These are phyloP conservation scores for Caenorhabditis becei DNA, from an alignment of 2,888 invertebrate genomes.

Conservation along the genomic window DNA sequence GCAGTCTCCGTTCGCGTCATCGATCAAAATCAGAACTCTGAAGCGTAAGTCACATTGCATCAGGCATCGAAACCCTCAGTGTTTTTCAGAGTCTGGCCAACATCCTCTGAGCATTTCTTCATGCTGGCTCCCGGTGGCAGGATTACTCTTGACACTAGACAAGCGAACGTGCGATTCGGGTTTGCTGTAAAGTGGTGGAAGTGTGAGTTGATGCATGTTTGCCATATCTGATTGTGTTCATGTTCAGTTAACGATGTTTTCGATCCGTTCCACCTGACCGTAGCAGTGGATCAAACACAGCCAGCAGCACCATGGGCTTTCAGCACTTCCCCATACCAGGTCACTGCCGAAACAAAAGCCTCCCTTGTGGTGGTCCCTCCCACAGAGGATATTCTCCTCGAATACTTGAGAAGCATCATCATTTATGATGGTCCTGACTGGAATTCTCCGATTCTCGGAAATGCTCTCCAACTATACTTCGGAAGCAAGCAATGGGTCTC, in stretches of 20 bases:
- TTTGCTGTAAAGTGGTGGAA: constrained; percentile 20
- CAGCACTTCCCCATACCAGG: constrained; percentile 3
- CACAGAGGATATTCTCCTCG: background rate
- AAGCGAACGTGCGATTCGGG: constrained; percentile 23
- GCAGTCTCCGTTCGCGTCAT: constrained; percentile 30
- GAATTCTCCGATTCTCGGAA: constrained; percentile 41
- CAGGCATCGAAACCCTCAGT: background rate
- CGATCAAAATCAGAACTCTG: constrained; percentile 18
- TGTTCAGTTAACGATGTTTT: constrained; percentile 10
- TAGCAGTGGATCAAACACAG: constrained; percentile 5
- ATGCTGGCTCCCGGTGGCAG: constrained; percentile 16
- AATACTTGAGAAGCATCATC: constrained; percentile 25
- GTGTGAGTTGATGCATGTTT: constrained; percentile 4
- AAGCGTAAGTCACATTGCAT: constrained; percentile 14
- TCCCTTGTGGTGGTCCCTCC: constrained; percentile 42
- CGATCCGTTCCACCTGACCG: background rate
- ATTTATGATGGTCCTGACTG: constrained; percentile 42
- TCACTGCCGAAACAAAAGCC: constrained; percentile 23
- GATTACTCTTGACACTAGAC: constrained; percentile 22
- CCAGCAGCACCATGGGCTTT: constrained; percentile 21
- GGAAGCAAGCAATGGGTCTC: constrained; percentile 30
- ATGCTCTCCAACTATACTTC: background rate
- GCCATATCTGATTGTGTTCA: background rate
- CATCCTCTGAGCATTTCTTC: constrained; percentile 21
- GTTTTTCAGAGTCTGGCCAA: constrained; percentile 17